These are phyloP conservation scores for Odontothrips loti DNA, from an alignment of 2,888 invertebrate species.

Conservation along the genomic window DNA sequence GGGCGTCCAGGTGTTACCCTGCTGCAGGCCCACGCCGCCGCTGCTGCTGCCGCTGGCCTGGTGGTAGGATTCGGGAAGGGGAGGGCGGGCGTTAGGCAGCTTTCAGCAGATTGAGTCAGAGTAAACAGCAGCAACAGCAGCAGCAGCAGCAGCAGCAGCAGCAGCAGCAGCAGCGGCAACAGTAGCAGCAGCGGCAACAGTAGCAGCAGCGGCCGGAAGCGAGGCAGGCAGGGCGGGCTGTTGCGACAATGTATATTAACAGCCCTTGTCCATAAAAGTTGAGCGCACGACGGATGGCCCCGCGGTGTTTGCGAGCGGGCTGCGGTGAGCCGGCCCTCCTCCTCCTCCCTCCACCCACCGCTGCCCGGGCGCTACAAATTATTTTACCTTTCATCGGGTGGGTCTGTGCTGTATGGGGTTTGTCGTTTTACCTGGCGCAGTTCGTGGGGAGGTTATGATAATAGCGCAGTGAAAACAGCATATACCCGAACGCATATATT, in stretches of 20 bases:
- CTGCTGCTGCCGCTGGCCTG: not conserved
- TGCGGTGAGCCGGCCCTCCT: not conserved
- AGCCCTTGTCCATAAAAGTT: constrained; percentile 2
- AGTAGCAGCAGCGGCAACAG: not conserved
- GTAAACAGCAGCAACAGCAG: not conserved
- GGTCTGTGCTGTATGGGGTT: too few species aligned
- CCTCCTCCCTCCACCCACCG: too few species aligned
- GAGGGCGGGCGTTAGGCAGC: not conserved
- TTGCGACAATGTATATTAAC: constrained; percentile 23
- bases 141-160: not conserved
- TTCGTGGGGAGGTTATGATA: too few species aligned
- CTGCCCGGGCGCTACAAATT: too few species aligned
- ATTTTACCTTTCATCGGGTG: too few species aligned
- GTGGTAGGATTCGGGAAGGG: not conserved
- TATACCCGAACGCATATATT: too few species aligned
- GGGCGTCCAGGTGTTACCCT: constrained; percentile 5
- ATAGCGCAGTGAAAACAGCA: too few species aligned
- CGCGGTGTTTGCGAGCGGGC: not conserved
- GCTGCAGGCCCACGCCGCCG: not conserved
- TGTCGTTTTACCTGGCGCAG: too few species aligned
- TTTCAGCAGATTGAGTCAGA: constrained; percentile 13
- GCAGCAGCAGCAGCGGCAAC: not conserved
- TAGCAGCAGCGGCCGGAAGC: not conserved
- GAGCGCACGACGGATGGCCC: not conserved
- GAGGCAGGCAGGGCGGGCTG: too few species aligned